A percentile compares a stretch with the other conserved stretches of the same genome.
Evolutionary conservation across 1,140 invertebrate genomes (phyloP).

Genomic region (Saccostrea echinata): DNA sequence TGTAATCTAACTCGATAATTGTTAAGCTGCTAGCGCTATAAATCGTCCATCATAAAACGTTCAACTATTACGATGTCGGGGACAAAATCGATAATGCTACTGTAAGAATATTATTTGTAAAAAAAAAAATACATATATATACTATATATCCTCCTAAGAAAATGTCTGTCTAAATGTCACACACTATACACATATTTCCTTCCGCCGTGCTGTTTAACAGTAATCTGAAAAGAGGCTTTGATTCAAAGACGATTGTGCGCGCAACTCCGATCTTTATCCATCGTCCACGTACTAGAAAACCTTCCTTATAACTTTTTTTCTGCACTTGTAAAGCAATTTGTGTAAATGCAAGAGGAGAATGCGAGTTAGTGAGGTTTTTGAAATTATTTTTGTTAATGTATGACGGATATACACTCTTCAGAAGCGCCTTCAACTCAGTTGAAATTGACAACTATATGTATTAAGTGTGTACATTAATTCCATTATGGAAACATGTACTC

Average conservation of each 20-base stretch:
- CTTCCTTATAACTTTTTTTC: background rate
- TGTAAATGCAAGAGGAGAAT: no score
- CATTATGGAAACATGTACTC: no score
- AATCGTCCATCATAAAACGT: background rate
- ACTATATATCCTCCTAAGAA: background rate
- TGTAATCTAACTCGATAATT: background rate
- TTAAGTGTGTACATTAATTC: no score
- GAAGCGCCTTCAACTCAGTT: no score
- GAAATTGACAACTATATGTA: no score
- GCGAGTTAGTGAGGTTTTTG: no score
- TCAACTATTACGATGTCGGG: background rate
- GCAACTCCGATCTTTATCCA: background rate
- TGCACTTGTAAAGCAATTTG: no score
- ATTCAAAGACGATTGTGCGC: background rate
- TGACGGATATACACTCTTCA: no score
- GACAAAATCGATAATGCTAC: background rate
- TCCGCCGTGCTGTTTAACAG: background rate
- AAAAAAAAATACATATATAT: no score
- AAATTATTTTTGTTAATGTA: no score
- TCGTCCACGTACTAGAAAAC: background rate
- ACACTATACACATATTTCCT: background rate
- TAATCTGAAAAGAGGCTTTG: conserved; percentile 8
- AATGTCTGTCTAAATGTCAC: background rate
- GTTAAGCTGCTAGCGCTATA: background rate
- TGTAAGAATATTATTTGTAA: background rate